Conservation (phyloP, 1,140 invertebrate species). For the Portunus trituberculatus region DNA sequence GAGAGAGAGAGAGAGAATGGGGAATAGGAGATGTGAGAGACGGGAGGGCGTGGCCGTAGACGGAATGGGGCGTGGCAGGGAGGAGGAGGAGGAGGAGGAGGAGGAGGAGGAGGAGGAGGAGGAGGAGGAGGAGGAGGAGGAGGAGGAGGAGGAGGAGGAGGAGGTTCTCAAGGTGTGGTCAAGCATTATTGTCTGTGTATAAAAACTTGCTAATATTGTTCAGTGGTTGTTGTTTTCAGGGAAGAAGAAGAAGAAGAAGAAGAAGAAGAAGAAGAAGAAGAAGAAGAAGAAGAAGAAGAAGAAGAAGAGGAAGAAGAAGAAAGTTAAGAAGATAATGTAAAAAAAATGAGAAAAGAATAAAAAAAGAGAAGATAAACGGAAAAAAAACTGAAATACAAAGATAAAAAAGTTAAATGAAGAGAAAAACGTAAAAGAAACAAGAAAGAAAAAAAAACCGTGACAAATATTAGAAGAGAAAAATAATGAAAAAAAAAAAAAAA, state of each 20-base stretch:
- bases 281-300: not conserved
- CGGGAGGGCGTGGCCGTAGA: too few relatives aligned
- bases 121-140: not conserved
- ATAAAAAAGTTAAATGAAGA: too few relatives aligned
- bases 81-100: not conserved
- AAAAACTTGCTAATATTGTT: slow-evolving; percentile 1
- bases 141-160: slow-evolving; percentile 16
- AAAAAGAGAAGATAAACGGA: too few relatives aligned
- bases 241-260: not conserved
- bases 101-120: not conserved
- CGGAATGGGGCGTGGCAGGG: not conserved
- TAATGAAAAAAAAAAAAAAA: too few relatives aligned
- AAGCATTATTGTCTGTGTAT: not conserved
- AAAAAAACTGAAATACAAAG: too few relatives aligned
- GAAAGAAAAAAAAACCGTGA: too few relatives aligned
- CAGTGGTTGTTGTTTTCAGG: not conserved
- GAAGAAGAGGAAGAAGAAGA: not conserved
- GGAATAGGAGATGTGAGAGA: too few relatives aligned
- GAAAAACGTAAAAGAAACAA: too few relatives aligned
- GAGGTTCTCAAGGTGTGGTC: not conserved
- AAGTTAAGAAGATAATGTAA: too few relatives aligned
- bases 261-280: not conserved
- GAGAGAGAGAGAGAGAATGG: too few relatives aligned
- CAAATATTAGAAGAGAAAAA: too few relatives aligned
- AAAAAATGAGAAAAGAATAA: too few relatives aligned